A percentile compares a stretch with the other conserved stretches of the same genome.
phyloP scores from a whole-genome alignment of 2,888 invertebrate genomes.

The Andricus quercusramuli region DNA sequence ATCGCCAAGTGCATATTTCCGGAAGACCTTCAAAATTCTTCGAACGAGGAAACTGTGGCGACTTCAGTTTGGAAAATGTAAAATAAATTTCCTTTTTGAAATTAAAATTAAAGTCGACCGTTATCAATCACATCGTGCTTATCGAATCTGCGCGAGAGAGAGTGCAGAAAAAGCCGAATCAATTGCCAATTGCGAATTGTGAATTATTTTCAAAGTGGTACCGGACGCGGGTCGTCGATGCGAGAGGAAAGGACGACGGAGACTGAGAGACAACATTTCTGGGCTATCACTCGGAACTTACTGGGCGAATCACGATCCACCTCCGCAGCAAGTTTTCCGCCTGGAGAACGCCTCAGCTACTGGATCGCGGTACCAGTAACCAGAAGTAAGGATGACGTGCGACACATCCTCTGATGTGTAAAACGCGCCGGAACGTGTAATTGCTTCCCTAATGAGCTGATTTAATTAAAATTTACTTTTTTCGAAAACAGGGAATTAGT shows the following conservation, averaged over 20 bases:
- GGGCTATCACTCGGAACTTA: conserved; percentile 60
- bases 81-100: background rate
- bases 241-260: conserved; percentile 61
- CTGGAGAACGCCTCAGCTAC: conserved; percentile 45
- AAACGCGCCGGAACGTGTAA: conserved; percentile 42
- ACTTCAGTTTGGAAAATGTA: conserved; percentile 3
- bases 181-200: background rate
- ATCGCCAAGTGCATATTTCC: conserved; percentile 53
- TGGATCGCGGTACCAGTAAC: conserved; percentile 40
- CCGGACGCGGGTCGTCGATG: conserved; percentile 56
- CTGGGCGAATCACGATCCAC: conserved; percentile 58
- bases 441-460: conserved; percentile 25
- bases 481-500: background rate
- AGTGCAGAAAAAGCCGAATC: background rate
- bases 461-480: conserved; percentile 26
- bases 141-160: background rate
- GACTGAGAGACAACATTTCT: conserved; percentile 66
- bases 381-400: conserved; percentile 47
- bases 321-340: conserved; percentile 50
- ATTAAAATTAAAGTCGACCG: background rate
- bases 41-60: conserved; percentile 9
- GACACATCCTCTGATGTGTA: conserved; percentile 47
- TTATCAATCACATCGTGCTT: conserved; percentile 12
- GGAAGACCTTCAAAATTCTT: conserved; percentile 32
- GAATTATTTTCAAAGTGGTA: conserved; percentile 10